Evolutionary conservation across 2,797 vertebrate species (phyloP).

Genomic region (Amniataba percoides): DNA sequence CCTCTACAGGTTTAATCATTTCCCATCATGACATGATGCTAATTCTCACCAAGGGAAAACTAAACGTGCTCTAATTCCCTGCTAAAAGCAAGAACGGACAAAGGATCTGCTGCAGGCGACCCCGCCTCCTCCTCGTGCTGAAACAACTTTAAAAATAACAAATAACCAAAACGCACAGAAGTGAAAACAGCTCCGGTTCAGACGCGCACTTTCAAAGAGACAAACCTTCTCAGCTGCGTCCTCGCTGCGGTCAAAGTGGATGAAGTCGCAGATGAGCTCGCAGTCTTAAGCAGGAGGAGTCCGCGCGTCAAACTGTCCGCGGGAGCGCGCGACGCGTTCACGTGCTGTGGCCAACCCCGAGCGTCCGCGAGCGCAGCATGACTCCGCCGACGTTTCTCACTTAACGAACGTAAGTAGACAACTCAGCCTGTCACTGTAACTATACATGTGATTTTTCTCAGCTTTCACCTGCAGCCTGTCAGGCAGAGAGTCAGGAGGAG

Average conservation of each 20-base stretch:
- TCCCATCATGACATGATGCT: not conserved
- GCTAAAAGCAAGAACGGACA: constrained; percentile 53
- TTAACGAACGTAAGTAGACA: constrained; percentile 14
- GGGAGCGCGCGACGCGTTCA: constrained; percentile 41
- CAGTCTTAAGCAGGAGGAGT: constrained; percentile 51
- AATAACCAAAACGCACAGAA: constrained; percentile 15
- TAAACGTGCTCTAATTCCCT: not conserved
- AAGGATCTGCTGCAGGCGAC: constrained; percentile 57
- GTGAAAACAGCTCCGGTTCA: not conserved
- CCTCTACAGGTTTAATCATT: not conserved
- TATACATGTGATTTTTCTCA: not conserved
- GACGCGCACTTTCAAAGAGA: not conserved
- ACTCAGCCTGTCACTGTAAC: not conserved
- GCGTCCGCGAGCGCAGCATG: not conserved
- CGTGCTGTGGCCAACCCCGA: not conserved
- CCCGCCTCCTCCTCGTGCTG: constrained; percentile 65
- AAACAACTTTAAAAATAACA: constrained; percentile 50
- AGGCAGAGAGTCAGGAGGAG: no score
- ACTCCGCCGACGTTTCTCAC: not conserved
- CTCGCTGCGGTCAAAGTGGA: constrained; percentile 13
- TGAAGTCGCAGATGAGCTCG: constrained; percentile 34
- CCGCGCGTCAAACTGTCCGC: constrained; percentile 54
- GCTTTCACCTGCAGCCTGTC: not conserved
- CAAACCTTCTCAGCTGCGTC: constrained; percentile 58
- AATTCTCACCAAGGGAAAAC: not conserved